Evolutionary conservation across 2,797 vertebrate species (phyloP), one percentile per base, ranked within the genome.

Genomic region (Lacerta agilis): DNA sequence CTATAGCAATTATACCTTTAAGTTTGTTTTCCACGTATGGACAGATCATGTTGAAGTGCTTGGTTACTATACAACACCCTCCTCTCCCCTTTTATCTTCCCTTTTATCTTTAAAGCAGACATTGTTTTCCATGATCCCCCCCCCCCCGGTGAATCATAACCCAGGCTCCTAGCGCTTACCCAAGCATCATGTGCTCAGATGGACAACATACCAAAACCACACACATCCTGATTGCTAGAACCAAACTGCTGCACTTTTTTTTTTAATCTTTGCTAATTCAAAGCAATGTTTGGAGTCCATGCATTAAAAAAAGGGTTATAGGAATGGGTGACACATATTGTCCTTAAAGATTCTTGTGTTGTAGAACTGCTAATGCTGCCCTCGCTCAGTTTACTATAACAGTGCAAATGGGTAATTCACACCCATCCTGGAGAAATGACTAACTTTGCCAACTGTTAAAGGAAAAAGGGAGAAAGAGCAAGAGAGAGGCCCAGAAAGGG

Each of bases 361-460:
- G 73, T 78, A 73, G 69, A 83, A 2, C 15, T 81, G 79, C 20
- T 61, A 13, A 64, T 0, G 7, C 0, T 58, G 86, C 81, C 49
- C 45, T n/a, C n/a, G 89, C 25, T 85, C 41, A 81, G 58, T 45
- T 49, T 66, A 1, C 86, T 92, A 93, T 93, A 93, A 92, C 83
- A 1, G 75, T 29, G 91, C 25, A 90, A 55, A 91, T 11, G 2
- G 79, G 89, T 86, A 91, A 88, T 45, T 92, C 93, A 82, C 82
- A n/a, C 43, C 85, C 88, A 41, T 86, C 92, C 95, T 93, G 6
- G 91, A 91, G 87, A 86, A 90, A 90, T 79, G 80, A 41, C 85
- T 43, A 84, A 71, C 55, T 90, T 90, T 96, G 96, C 94, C 95
- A 96, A 92, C 90, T 96, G 94, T 95, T 90, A 91, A 90, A 92